Percentiles rank a stretch among this genome's conserved stretches.
These are phyloP conservation scores for Sarcophaga caerulescens DNA, from an alignment of 2,888 invertebrate species.

Conservation along the genomic window DNA sequence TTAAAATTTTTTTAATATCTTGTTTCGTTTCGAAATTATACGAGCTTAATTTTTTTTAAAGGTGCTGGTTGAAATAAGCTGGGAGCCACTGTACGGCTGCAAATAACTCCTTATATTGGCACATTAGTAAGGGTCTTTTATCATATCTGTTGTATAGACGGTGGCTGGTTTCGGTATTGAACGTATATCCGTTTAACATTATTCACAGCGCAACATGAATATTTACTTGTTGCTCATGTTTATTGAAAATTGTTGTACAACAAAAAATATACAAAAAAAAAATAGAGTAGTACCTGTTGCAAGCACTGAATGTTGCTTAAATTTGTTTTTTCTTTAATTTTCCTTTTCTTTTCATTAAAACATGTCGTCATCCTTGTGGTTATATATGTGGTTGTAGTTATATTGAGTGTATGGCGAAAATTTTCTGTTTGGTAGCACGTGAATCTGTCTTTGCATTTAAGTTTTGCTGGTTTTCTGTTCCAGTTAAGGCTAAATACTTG, in stretches of 20 bases:
- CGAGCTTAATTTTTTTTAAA: too few species aligned
- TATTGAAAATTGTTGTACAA: slow-evolving; percentile 58
- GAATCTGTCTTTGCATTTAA: slow-evolving; percentile 44
- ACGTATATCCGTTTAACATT: slow-evolving; percentile 58
- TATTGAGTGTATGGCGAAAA: slow-evolving; percentile 5
- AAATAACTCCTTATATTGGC: slow-evolving; percentile 66
- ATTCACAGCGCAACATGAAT: slow-evolving; percentile 60
- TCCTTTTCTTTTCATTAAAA: slow-evolving; percentile 14
- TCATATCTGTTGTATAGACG: slow-evolving; percentile 45
- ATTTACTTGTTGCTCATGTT: slow-evolving; percentile 62
- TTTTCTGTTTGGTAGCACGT: slow-evolving; percentile 55
- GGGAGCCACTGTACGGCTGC: too few species aligned
- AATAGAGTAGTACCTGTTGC: slow-evolving; percentile 63
- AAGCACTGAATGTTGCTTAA: slow-evolving; percentile 45
- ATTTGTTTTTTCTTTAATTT: slow-evolving; percentile 28
- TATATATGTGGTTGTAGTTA: background rate
- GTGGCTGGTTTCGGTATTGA: background rate
- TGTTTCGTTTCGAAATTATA: too few species aligned
- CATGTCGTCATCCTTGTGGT: slow-evolving; percentile 62
- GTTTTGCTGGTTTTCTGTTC: slow-evolving; percentile 18
- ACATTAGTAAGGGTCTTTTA: slow-evolving; percentile 65
- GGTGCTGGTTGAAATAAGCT: too few species aligned
- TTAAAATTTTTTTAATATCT: too few species aligned
- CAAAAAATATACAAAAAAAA: slow-evolving; percentile 26
- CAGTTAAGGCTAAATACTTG: slow-evolving; percentile 53